A percentile compares a stretch with the other conserved stretches of the same genome.
These are phyloP conservation scores for Scalopus aquaticus DNA, from an alignment of 2,113 vertebrate species.

Conservation along the genomic window DNA sequence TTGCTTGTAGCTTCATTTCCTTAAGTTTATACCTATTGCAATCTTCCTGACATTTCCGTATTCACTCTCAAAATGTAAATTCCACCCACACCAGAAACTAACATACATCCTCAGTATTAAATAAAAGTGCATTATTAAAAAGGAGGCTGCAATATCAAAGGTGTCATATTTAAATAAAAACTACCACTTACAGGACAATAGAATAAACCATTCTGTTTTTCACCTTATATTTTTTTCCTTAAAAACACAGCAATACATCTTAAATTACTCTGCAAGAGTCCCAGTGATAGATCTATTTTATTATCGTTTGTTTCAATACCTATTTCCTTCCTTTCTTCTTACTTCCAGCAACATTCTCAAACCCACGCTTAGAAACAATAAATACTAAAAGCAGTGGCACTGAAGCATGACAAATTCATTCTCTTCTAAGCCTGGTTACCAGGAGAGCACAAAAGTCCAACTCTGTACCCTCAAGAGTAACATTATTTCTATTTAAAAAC, in stretches of 20 bases:
- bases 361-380: slow-evolving; percentile 64
- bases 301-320: slow-evolving; percentile 68
- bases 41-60: neutral
- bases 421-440: slow-evolving; percentile 54
- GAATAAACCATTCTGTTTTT: slow-evolving; percentile 39
- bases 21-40: neutral
- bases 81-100: slow-evolving; percentile 23
- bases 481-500: slow-evolving; percentile 67
- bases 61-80: slow-evolving; percentile 28
- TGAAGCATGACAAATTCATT: slow-evolving; percentile 66
- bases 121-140: neutral
- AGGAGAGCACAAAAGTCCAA: slow-evolving; percentile 52
- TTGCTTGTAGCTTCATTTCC: neutral
- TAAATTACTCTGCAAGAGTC: slow-evolving; percentile 66
- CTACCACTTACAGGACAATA: neutral
- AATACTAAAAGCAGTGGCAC: slow-evolving; percentile 65
- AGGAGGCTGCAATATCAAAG: neutral
- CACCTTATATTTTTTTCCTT: neutral
- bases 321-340: slow-evolving; percentile 63
- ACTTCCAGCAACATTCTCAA: slow-evolving; percentile 63
- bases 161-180: slow-evolving; percentile 55
- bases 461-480: slow-evolving; percentile 47
- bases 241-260: slow-evolving; percentile 53
- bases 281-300: slow-evolving; percentile 65
- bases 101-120: slow-evolving; percentile 16